These are phyloP conservation scores for Amaurobius ferox DNA, from an alignment of 2,888 invertebrate species.

Conservation along the genomic window DNA sequence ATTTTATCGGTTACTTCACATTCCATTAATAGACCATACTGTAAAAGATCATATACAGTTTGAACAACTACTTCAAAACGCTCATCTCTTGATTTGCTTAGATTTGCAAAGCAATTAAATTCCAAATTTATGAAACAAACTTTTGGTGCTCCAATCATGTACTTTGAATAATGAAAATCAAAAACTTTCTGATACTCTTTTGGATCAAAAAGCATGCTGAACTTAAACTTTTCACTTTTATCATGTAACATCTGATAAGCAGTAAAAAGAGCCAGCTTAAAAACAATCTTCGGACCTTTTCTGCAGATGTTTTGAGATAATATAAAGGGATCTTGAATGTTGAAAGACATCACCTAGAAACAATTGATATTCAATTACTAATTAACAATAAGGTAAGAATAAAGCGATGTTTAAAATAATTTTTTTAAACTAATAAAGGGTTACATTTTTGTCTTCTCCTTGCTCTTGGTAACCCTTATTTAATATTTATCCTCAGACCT, in stretches of 20 bases:
- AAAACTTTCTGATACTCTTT: not conserved
- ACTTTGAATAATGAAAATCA: not conserved
- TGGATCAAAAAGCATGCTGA: not conserved
- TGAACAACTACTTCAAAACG: not conserved
- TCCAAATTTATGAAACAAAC: not conserved
- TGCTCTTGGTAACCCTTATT: too few species aligned
- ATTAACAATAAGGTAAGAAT: too few species aligned
- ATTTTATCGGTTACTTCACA: constrained; percentile 1
- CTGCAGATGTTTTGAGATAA: not conserved
- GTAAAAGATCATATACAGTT: not conserved
- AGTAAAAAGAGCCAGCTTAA: constrained; percentile 3
- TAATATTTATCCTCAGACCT: too few species aligned
- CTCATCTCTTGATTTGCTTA: not conserved
- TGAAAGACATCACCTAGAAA: not conserved
- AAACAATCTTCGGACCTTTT: not conserved
- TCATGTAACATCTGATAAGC: not conserved
- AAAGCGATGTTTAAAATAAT: too few species aligned
- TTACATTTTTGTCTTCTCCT: too few species aligned
- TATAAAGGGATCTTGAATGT: not conserved
- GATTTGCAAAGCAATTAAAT: not conserved
- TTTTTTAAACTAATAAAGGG: too few species aligned
- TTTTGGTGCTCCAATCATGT: not conserved
- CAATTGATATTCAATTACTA: too few species aligned
- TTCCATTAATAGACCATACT: not conserved
- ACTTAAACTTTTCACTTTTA: not conserved